Evolutionary conservation across 2,113 vertebrate genomes (phyloP).

Genomic region (Mustela lutreola): DNA sequence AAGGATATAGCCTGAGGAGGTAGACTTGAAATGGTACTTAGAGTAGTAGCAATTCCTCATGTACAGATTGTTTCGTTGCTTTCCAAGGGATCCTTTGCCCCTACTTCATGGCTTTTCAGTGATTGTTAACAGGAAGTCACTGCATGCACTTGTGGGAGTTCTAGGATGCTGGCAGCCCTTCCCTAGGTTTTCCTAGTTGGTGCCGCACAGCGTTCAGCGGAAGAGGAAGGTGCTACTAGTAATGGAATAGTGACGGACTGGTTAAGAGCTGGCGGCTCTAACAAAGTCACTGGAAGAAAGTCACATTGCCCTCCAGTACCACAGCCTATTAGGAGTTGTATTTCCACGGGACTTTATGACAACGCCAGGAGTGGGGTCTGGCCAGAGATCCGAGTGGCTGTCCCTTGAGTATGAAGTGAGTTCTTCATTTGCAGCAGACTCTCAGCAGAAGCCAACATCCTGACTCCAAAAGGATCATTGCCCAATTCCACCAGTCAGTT

Average conservation of each 20-base stretch:
- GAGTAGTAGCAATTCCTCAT: background rate
- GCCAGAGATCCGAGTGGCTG: background rate
- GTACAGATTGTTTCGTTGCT: background rate
- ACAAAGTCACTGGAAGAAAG: background rate
- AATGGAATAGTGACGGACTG: background rate
- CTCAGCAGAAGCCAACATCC: slow-evolving; percentile 24
- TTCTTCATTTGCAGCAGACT: background rate
- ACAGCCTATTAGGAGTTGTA: background rate
- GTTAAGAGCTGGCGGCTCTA: background rate
- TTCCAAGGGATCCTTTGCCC: background rate
- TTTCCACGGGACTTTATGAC: background rate
- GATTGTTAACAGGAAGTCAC: background rate
- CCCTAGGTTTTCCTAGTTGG: background rate
- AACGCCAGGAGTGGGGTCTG: background rate
- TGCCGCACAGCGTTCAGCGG: background rate
- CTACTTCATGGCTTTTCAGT: background rate
- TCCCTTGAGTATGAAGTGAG: background rate
- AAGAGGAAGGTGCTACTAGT: background rate
- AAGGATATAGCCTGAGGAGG: background rate
- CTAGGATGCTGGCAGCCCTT: background rate
- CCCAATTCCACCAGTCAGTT: background rate
- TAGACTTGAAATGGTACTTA: background rate
- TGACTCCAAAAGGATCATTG: slow-evolving; percentile 16
- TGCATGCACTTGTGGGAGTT: background rate
- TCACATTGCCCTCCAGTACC: background rate